Evolutionary conservation across 2,797 vertebrate genomes (phyloP).

Genomic region (Tragopan temminckii): DNA sequence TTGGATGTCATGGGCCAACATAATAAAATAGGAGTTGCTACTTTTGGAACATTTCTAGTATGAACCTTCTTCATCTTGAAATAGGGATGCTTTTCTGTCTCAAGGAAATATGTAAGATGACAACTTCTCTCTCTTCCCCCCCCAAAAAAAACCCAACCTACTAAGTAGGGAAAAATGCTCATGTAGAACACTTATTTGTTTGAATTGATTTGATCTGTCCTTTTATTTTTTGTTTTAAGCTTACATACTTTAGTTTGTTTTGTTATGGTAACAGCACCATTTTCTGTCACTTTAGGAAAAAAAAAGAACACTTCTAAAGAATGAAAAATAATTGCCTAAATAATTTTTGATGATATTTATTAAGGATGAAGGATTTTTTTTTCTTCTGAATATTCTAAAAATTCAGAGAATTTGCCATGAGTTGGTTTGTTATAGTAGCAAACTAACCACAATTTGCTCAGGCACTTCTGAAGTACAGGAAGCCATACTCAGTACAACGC

Average conservation of each 20-base stretch:
- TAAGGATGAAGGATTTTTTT: not conserved
- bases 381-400: not conserved
- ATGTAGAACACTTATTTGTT: not conserved
- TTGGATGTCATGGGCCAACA: no score
- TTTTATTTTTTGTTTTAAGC: not conserved
- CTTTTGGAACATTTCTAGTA: no score
- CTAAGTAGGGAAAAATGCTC: not conserved
- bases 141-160: not conserved
- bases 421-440: not conserved
- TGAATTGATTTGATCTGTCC: not conserved
- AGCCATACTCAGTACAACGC: fast-evolving
- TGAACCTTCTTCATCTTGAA: not conserved
- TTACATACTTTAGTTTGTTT: not conserved
- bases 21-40: no score
- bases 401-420: not conserved
- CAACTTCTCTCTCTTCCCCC: no score
- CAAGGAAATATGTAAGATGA: not conserved
- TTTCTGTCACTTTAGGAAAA: not conserved
- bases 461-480: fast-evolving
- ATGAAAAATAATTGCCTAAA: not conserved
- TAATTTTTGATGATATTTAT: not conserved
- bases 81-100: not conserved
- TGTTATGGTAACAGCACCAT: not conserved
- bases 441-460: not conserved
- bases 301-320: not conserved